Base-by-base conservation (phyloP, 2,113 vertebrate genomes). In the Corythornis cristatus region DNA sequence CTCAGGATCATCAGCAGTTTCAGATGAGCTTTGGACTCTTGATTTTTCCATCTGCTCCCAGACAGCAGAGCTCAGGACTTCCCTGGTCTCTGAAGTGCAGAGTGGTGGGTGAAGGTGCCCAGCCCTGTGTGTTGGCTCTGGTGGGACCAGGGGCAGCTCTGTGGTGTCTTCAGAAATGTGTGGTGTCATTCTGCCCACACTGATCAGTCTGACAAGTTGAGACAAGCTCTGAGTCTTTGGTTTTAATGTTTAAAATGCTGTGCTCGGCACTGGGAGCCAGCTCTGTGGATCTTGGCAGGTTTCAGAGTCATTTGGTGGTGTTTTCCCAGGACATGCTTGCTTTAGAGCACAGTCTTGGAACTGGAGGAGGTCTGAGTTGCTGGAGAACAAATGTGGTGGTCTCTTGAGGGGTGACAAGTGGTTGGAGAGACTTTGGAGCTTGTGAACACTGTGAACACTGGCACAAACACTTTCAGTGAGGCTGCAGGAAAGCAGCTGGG, bases 211-310 rank as follows among this genome's bases (percentile, higher is more conserved):
- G 93, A 89, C 92, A 93, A 72, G 61, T 15, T 79, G 91, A 90
- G 83, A 81, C 0, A 16, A 87, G 46, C 65, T 17, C 81, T 75
- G 85, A 58, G 71, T 78, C 91, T 87, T 85, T 94, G 94, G 48
- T 95, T 96, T 91, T 95, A 54, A 91, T 96, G 91, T 68, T 11
- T 67, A 77, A 90, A 70, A 58, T 85, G 62, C 43, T 40, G 56
- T 80, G 75, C 60, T 93, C 86, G 90, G 95, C 72, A 56, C 68
- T 90, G 15, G 80, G 74, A 73, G 37, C 9, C n/a, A 83, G 86
- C 86, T 42, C 61, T 83, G 42, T 56, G 54, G 68, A 51, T 81
- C 81, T 83, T 95, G 81, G 86, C 92, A 83, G 25, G 42, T 72
- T 67, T 60, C 23, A 15, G 70, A 83, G 35, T 48, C 12, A 1